These are phyloP conservation scores for Chrysoperla carnea DNA, from an alignment of 1,140 invertebrate species.

Conservation along the genomic window DNA sequence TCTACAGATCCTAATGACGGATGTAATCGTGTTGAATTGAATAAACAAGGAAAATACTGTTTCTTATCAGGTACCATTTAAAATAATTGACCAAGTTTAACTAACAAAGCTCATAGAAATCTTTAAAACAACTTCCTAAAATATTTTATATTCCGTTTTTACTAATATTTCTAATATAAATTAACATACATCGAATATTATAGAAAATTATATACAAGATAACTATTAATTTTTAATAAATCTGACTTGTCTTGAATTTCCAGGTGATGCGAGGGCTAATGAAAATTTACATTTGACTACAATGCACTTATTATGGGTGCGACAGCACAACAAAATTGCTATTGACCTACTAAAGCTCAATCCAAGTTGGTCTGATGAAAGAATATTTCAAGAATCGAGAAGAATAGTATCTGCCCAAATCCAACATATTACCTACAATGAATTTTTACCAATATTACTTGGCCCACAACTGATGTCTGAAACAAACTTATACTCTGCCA, in stretches of 20 bases:
- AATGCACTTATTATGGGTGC: slow-evolving; percentile 60
- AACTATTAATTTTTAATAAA: too few relatives aligned
- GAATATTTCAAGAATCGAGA: slow-evolving; percentile 59
- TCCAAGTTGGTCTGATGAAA: slow-evolving; percentile 69
- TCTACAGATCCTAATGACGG: slow-evolving; percentile 54
- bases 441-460: slow-evolving; percentile 67
- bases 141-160: too few relatives aligned
- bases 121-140: too few relatives aligned
- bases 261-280: slow-evolving; percentile 60
- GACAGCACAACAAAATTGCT: slow-evolving; percentile 73
- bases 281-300: slow-evolving; percentile 69
- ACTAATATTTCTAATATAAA: too few relatives aligned
- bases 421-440: slow-evolving; percentile 78
- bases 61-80: slow-evolving; percentile 40
- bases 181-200: too few relatives aligned
- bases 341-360: slow-evolving; percentile 41
- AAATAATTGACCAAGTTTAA: too few relatives aligned
- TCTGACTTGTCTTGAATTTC: slow-evolving; percentile 1
- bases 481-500: slow-evolving; percentile 37
- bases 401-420: slow-evolving; percentile 66
- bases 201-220: too few relatives aligned
- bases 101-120: too few relatives aligned
- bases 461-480: slow-evolving; percentile 34
- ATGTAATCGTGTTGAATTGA: slow-evolving; percentile 50
- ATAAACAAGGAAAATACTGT: slow-evolving; percentile 50